Percentiles rank a stretch among this genome's conserved stretches.
Conservation (phyloP, 2,888 invertebrate species). For the Syritta pipiens region DNA sequence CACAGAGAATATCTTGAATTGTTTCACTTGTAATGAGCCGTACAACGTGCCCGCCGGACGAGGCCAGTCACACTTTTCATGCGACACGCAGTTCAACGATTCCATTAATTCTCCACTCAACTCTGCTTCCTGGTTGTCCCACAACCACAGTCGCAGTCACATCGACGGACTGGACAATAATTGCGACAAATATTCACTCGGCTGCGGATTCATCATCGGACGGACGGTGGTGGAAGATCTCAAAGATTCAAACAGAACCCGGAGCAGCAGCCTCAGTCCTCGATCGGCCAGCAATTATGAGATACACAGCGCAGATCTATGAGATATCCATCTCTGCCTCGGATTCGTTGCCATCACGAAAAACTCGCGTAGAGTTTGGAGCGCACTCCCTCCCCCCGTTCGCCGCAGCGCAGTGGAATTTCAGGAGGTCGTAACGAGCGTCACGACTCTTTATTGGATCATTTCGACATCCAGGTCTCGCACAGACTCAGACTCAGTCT, state of each 20-base stretch:
- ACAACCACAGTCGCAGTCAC: background rate
- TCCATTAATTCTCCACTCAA: slow-evolving; percentile 57
- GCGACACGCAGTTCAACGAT: slow-evolving; percentile 63
- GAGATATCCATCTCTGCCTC: slow-evolving; percentile 31
- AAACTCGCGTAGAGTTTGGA: too few relatives aligned
- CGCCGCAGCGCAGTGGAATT: slow-evolving; percentile 38
- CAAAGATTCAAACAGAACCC: slow-evolving; percentile 39
- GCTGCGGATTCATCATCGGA: slow-evolving; percentile 1
- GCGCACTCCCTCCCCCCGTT: background rate
- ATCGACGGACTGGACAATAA: too few relatives aligned
- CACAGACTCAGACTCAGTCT: too few relatives aligned
- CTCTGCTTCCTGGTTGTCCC: slow-evolving; percentile 55
- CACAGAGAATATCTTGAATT: slow-evolving; percentile 36
- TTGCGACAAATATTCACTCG: slow-evolving; percentile 38
- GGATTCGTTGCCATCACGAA: slow-evolving; percentile 43
- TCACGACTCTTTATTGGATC: slow-evolving; percentile 68
- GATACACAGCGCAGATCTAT: slow-evolving; percentile 37
- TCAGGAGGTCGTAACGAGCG: slow-evolving; percentile 65
- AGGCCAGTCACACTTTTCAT: slow-evolving; percentile 49
- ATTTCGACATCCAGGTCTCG: slow-evolving; percentile 55
- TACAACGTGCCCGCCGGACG: slow-evolving; percentile 14
- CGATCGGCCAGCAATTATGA: slow-evolving; percentile 45
- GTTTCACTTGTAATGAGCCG: slow-evolving; percentile 58
- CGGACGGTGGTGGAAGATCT: too few relatives aligned
- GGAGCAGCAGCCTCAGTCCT: too few relatives aligned